phyloP scores from a whole-genome alignment of 2,797 vertebrate species.

The Lagothrix lagotricha region DNA sequence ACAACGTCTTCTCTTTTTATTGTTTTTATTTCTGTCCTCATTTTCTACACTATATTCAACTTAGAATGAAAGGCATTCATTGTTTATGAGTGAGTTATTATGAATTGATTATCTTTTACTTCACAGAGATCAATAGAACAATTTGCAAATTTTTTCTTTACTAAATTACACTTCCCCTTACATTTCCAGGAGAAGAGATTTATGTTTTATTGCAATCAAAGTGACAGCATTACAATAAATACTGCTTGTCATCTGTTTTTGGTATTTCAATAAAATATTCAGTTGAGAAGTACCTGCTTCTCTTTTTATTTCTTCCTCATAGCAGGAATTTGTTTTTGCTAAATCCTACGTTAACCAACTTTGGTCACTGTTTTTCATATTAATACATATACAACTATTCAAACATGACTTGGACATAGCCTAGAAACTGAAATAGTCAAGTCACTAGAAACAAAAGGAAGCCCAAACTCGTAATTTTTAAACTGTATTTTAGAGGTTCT shows the following conservation, averaged over 20 bases:
- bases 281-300: neutral
- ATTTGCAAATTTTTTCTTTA: neutral
- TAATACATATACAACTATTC: neutral
- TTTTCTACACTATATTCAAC: neutral
- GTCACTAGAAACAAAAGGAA: slow-evolving; percentile 41
- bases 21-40: neutral
- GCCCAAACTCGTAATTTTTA: neutral
- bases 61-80: slow-evolving; percentile 35
- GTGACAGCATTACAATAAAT: slow-evolving; percentile 11
- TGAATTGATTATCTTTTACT: slow-evolving; percentile 46
- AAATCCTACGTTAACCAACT: neutral
- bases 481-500: slow-evolving; percentile 51
- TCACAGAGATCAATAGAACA: slow-evolving; percentile 21
- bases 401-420: slow-evolving; percentile 12
- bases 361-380: slow-evolving; percentile 44
- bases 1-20: neutral
- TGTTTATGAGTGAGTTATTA: slow-evolving; percentile 2
- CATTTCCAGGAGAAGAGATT: neutral
- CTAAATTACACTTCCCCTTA: slow-evolving; percentile 27
- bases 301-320: neutral
- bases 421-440: slow-evolving; percentile 23
- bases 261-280: slow-evolving; percentile 34
- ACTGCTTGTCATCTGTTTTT: neutral
- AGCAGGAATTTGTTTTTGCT: neutral
- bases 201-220: slow-evolving; percentile 40